Evolutionary conservation across 2,888 invertebrate genomes (phyloP).

Genomic region (Lepidochrysops patricia): DNA sequence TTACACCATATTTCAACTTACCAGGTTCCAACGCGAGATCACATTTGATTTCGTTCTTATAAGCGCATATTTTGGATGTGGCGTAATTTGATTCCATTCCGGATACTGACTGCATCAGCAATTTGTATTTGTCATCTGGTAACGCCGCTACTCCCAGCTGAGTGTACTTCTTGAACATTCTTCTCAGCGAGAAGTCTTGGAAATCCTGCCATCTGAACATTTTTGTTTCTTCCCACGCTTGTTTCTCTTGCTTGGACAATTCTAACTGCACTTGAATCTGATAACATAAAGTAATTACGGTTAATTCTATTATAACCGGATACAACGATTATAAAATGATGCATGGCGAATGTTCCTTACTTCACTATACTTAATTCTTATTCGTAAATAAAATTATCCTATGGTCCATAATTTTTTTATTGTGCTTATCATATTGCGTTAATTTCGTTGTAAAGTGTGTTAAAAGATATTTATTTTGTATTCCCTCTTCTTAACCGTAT

Average conservation of each 20-base stretch:
- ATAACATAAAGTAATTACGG: constrained; percentile 21
- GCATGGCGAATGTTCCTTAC: no score
- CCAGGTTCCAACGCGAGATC: constrained; percentile 84
- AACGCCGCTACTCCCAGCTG: constrained; percentile 83
- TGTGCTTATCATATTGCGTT: not conserved
- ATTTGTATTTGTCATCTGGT: constrained; percentile 78
- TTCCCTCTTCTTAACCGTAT: no score
- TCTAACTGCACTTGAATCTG: constrained; percentile 59
- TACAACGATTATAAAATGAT: not conserved
- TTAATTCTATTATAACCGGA: not conserved
- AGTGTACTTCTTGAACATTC: constrained; percentile 84
- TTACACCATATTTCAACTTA: constrained; percentile 43
- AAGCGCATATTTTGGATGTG: constrained; percentile 85
- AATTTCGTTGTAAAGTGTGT: no score
- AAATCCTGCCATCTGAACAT: constrained; percentile 83
- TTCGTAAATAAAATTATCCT: no score
- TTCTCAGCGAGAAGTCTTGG: constrained; percentile 77
- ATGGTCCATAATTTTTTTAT: not conserved
- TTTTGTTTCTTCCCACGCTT: constrained; percentile 78
- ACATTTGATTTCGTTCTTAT: constrained; percentile 76
- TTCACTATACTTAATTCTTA: no score
- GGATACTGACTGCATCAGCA: constrained; percentile 76
- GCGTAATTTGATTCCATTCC: constrained; percentile 86
- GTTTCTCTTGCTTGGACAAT: constrained; percentile 72
- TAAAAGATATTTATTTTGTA: no score